A percentile compares a stretch with the other conserved stretches of the same genome.
Evolutionary conservation across 1,140 invertebrate genomes (phyloP).

Genomic region (Neodiprion pinetum): DNA sequence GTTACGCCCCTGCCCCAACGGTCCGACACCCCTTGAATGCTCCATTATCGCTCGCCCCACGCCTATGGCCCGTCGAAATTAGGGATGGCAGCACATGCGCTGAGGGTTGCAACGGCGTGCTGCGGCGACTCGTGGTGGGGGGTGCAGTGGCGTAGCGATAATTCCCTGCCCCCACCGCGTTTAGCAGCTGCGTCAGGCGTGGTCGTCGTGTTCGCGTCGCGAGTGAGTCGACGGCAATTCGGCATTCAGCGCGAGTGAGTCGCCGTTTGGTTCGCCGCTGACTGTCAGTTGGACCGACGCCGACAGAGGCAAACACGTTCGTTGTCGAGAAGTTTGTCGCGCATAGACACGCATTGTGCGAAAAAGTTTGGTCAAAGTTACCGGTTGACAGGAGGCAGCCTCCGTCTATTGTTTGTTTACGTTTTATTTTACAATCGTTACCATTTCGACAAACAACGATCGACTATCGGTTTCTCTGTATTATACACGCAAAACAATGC

Average conservation of each 20-base stretch:
- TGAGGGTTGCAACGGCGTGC: not conserved
- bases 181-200: conserved; percentile 53
- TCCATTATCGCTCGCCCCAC: not conserved
- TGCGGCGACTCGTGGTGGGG: not conserved
- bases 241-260: conserved; percentile 19
- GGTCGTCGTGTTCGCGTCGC: conserved; percentile 36
- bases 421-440: not conserved
- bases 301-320: not conserved
- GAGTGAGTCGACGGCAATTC: conserved; percentile 4
- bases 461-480: not conserved
- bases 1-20: too few relatives aligned
- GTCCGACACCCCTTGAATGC: not conserved
- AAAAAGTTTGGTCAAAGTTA: not conserved
- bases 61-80: not conserved
- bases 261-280: conserved; percentile 20
- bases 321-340: not conserved
- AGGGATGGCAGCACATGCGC: not conserved
- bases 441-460: too few relatives aligned
- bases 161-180: conserved; percentile 23
- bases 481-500: conserved; percentile 30
- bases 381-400: not conserved
- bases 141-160: not conserved
- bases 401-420: not conserved
- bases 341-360: conserved; percentile 1
- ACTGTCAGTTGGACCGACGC: not conserved